Conservation (phyloP, 1,140 invertebrate species). For the Phthorimaea operculella region DNA sequence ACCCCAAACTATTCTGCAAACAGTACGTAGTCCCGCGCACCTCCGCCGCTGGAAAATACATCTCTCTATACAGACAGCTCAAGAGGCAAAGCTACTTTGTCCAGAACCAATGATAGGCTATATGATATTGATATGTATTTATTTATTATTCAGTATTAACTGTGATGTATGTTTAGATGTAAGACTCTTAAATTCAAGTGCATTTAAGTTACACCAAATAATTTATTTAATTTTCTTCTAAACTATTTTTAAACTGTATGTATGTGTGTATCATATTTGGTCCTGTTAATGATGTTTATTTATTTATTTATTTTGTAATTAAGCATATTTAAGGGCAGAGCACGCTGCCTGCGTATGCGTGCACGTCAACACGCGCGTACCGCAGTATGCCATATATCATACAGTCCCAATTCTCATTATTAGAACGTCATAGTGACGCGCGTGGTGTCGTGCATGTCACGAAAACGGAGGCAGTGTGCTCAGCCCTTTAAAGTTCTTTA, state of each 20-base stretch:
- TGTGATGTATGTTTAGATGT: constrained; percentile 58
- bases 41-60: constrained; percentile 82
- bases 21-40: constrained; percentile 80
- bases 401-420: too few species aligned
- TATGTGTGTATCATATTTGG: not conserved
- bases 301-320: constrained; percentile 2
- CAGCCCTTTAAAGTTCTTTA: not conserved
- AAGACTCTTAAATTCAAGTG: constrained; percentile 46
- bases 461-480: too few species aligned
- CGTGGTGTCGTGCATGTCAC: too few species aligned
- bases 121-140: constrained; percentile 26
- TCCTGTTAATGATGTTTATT: not conserved
- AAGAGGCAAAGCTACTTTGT: constrained; percentile 63
- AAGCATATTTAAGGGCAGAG: not conserved
- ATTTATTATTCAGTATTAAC: constrained; percentile 61
- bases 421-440: too few species aligned
- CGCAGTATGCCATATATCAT: too few species aligned
- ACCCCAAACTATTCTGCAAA: constrained; percentile 77
- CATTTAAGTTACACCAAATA: constrained; percentile 60
- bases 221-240: constrained; percentile 9
- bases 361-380: too few species aligned
- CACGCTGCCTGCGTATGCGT: too few species aligned
- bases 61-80: constrained; percentile 79
- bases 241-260: not conserved
- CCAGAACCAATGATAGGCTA: constrained; percentile 54